phyloP scores from a whole-genome alignment of 2,113 vertebrate genomes.

The Hoplias malabaricus region DNA sequence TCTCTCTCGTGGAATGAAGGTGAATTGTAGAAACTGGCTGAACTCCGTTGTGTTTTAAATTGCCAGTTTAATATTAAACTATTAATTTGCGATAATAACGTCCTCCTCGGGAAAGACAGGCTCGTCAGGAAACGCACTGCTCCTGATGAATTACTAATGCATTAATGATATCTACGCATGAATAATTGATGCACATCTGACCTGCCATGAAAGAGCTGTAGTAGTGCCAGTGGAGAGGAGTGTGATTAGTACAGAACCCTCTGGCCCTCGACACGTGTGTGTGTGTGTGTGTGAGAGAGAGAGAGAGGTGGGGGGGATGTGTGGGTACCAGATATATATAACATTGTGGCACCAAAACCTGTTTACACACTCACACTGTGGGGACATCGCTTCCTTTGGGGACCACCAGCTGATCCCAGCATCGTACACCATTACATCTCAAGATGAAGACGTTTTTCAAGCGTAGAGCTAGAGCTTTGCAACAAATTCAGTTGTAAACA shows the following conservation, averaged over 20 bases:
- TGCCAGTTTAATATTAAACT: constrained; percentile 61
- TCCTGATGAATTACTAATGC: constrained; percentile 59
- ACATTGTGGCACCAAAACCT: too few relatives aligned
- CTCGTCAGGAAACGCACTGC: constrained; percentile 53
- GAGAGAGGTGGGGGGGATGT: not conserved
- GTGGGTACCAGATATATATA: too few relatives aligned
- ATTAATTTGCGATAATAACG: constrained; percentile 62
- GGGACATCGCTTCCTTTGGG: too few relatives aligned
- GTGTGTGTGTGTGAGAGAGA: constrained; percentile 9
- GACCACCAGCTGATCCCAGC: too few relatives aligned
- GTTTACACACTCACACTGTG: too few relatives aligned
- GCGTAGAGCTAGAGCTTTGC: too few relatives aligned
- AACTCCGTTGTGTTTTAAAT: constrained; percentile 59
- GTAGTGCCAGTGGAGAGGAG: constrained; percentile 32
- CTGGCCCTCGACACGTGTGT: constrained; percentile 20
- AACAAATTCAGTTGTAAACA: too few relatives aligned
- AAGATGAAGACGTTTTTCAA: too few relatives aligned
- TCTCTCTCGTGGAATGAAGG: constrained; percentile 12
- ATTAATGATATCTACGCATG: constrained; percentile 60
- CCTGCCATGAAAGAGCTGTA: constrained; percentile 51
- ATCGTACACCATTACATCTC: too few relatives aligned
- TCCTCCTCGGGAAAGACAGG: constrained; percentile 56
- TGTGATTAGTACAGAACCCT: constrained; percentile 50
- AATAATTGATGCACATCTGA: constrained; percentile 59
- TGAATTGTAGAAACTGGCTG: constrained; percentile 29